Evolutionary conservation across 2,888 invertebrate genomes (phyloP), one percentile per base, ranked within the genome.

Genomic region (Aphodius sticticus): DNA sequence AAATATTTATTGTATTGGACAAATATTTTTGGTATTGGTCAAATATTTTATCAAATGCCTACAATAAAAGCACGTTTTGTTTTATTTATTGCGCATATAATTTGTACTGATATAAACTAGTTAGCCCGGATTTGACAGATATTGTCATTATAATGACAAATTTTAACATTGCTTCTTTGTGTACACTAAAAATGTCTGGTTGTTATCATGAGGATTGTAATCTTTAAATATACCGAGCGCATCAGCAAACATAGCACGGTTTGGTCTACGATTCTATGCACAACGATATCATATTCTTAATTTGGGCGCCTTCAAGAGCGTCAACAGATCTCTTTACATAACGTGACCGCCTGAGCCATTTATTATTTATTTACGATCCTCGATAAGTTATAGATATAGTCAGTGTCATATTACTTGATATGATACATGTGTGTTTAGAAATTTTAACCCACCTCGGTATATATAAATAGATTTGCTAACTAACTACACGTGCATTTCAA

Each of bases 361-460:
- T 53, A 53, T 53, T 53, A 53, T 53, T 53, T 53, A 12, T 12
- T 53, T 5, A 53, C 26, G 26, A 5, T 12, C 12, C 7, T 9
- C 53, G 53, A 53, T 53, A 53, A 53, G 53, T 53, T 53, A 53
- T 53, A 53, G 53, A 53, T 53, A 53, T 53, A 53, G 53, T 53
- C 53, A 1, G 12, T 53, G 9, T 53, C 53, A 53, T 9, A 12
- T 53, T 53, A 53, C 53, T 9, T 9, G 53, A 53, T 53, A 12
- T 5, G 53, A 5, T 53, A 53, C 53, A 9, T 12, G 53, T 53
- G 7, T 53, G 53, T 5, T 53, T 53, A 5, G 53, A 53, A 53
- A 53, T 53, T 7, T 53, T 53, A 53, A 5, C 7, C 53, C 53
- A 12, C 53, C 53, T 53, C 12, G 53, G 53, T 5, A 53, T 53